Percentiles rank a stretch among this genome's conserved stretches.
These are phyloP conservation scores for Poeciliopsis gracilis DNA, from an alignment of 2,797 vertebrate species.

Conservation along the genomic window DNA sequence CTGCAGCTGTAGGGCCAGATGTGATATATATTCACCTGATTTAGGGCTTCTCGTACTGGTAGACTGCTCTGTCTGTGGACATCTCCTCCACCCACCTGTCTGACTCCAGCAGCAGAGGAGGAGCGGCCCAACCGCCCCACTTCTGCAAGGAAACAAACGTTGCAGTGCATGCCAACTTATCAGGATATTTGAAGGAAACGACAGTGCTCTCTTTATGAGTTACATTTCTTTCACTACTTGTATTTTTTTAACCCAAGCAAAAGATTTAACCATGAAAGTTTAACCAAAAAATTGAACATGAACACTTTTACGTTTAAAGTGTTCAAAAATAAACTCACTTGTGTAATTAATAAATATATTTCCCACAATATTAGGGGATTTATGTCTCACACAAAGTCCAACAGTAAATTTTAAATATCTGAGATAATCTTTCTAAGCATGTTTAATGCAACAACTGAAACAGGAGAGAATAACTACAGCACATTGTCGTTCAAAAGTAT, in stretches of 20 bases:
- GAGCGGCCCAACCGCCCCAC: conserved; percentile 92
- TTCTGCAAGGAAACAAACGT: conserved; percentile 79
- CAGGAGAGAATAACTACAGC: conserved; percentile 8
- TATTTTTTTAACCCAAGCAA: neutral
- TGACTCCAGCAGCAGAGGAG: conserved; percentile 91
- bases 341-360: neutral
- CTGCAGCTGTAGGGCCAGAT: conserved; percentile 22
- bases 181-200: conserved; percentile 35
- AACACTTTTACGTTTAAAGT: neutral
- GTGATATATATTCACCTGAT: conserved; percentile 80
- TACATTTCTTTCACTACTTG: neutral
- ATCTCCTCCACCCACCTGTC: conserved; percentile 84
- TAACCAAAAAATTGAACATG: conserved; percentile 6
- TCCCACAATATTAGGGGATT: neutral
- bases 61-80: conserved; percentile 88
- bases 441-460: neutral
- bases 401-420: neutral
- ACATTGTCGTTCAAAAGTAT: neutral
- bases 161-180: conserved; percentile 47
- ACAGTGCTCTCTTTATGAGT: conserved; percentile 22
- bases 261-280: neutral
- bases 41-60: conserved; percentile 83
- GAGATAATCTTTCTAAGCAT: neutral
- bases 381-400: neutral
- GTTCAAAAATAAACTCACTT: conserved; percentile 1